Evolutionary conservation across 2,113 vertebrate genomes (phyloP), one percentile per base, ranked within the genome.

Genomic region (Chrysochloris asiatica): DNA sequence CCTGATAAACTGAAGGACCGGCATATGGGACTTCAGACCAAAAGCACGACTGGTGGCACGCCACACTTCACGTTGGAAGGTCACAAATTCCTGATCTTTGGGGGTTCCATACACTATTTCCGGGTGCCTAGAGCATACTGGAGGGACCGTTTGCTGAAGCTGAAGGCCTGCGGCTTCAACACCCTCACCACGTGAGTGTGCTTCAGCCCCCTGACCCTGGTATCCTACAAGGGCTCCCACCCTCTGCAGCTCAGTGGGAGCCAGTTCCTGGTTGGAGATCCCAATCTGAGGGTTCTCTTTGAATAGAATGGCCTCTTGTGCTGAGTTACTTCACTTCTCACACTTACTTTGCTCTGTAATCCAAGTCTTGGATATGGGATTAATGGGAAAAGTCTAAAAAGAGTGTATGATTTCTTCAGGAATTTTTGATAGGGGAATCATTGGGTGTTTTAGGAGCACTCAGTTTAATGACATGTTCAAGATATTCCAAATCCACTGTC

Each of bases 31-130:
- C 92, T 99, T 92, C 96, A 97, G n/a, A 97, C 97, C 3, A 97
- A 97, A 63, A 95, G 87, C 11, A 97, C 97, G 0, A 89, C 67
- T 2, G 0, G 1, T 4, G n/a, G 50, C 0, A 22, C 7, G 2
- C 98, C 98, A 0, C 97, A 98, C 96, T 99, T 99, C 97, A 97
- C 97, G 3, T 97, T 97, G 96, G 96, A 98, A 3, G 97, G 97
- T 72, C 95, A 98, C 93, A 96, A 98, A 38, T 97, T 98, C 94
- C 96, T 97, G 26, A 98, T 99, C 9, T 94, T 99, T 0, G 98
- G 98, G 8, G 99, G 99, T 0, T 99, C 99, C 0, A 80, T 99
- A 91, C 99, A 99, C 95, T 99, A 99, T 36, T 99, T 99, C 97
- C 98, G 98, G 12, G 97, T 99, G 54, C 99, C 98, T 54, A 96